These are phyloP conservation scores for Brenthis daphne DNA, from an alignment of 2,888 invertebrate genomes.

Conservation along the genomic window DNA sequence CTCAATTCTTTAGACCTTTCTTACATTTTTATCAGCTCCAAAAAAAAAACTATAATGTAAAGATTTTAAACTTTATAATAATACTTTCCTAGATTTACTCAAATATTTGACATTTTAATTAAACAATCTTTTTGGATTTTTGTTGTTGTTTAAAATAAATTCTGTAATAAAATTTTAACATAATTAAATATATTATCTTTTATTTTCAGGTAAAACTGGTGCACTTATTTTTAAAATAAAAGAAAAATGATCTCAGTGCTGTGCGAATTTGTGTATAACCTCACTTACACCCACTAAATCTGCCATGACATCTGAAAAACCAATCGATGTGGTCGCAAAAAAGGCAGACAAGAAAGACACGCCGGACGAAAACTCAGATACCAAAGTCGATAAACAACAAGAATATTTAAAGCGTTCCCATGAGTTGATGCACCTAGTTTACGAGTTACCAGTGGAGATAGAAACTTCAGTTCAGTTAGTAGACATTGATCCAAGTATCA, in stretches of 20 bases:
- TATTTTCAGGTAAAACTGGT: constrained; percentile 34
- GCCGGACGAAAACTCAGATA: constrained; percentile 56
- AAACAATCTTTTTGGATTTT: too few relatives aligned
- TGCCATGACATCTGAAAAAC: constrained; percentile 77
- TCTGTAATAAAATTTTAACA: too few relatives aligned
- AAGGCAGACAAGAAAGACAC: constrained; percentile 61
- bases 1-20: too few relatives aligned
- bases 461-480: constrained; percentile 18
- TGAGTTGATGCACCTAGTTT: constrained; percentile 75
- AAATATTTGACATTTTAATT: too few relatives aligned
- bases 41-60: too few relatives aligned
- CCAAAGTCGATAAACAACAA: constrained; percentile 54
- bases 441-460: constrained; percentile 74
- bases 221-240: constrained; percentile 1
- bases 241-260: constrained; percentile 21
- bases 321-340: constrained; percentile 67
- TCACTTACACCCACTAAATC: constrained; percentile 43
- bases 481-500: constrained; percentile 40
- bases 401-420: constrained; percentile 60
- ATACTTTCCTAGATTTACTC: too few relatives aligned
- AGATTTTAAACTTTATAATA: too few relatives aligned
- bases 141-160: too few relatives aligned
- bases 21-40: too few relatives aligned
- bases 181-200: neutral
- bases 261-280: constrained; percentile 4